Percentiles rank a stretch among this genome's conserved stretches.
phyloP scores from a whole-genome alignment of 2,797 vertebrate genomes.

The Poecilia wingei region DNA sequence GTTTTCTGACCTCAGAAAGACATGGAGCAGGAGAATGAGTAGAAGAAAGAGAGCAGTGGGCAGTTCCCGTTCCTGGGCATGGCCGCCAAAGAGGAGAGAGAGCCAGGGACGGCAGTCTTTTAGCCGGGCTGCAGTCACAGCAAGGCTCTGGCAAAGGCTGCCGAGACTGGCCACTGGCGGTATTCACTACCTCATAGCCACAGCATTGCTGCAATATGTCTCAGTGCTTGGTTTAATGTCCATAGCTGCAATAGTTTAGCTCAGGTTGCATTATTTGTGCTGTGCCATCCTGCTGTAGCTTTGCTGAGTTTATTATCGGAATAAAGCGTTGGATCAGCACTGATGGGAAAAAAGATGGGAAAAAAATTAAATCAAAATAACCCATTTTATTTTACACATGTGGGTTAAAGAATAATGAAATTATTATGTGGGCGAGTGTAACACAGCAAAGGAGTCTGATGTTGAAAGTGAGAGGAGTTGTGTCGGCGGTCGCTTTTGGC shows the following conservation, averaged over 20 bases:
- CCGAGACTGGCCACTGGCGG: slow-evolving; percentile 55
- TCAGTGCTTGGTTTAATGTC: slow-evolving; percentile 34
- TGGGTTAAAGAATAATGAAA: slow-evolving; percentile 54
- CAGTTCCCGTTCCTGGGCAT: slow-evolving; percentile 59
- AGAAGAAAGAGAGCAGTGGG: slow-evolving; percentile 54
- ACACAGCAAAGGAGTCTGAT: slow-evolving; percentile 50
- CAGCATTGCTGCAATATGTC: slow-evolving; percentile 40
- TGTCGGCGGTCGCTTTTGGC: slow-evolving; percentile 80
- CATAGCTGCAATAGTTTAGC: slow-evolving; percentile 21
- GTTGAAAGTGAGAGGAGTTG: slow-evolving; percentile 72
- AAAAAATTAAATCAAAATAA: slow-evolving; percentile 25
- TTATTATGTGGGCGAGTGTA: slow-evolving; percentile 62
- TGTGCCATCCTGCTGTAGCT: slow-evolving; percentile 5
- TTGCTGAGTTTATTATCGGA: slow-evolving; percentile 17
- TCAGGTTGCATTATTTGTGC: slow-evolving; percentile 22
- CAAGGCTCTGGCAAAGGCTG: slow-evolving; percentile 67
- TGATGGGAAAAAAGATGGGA: slow-evolving; percentile 11
- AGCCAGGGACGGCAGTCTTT: slow-evolving; percentile 70
- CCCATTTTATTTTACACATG: slow-evolving; percentile 53
- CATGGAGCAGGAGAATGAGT: slow-evolving; percentile 53
- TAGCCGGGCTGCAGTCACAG: slow-evolving; percentile 71
- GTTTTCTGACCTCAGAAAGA: slow-evolving; percentile 71
- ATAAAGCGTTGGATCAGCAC: slow-evolving; percentile 27
- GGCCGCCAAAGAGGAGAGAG: slow-evolving; percentile 60
- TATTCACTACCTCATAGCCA: slow-evolving; percentile 45